A percentile compares a stretch with the other conserved stretches of the same genome.
These are phyloP conservation scores for Bufo bufo DNA, from an alignment of 2,113 vertebrate species.

Conservation along the genomic window DNA sequence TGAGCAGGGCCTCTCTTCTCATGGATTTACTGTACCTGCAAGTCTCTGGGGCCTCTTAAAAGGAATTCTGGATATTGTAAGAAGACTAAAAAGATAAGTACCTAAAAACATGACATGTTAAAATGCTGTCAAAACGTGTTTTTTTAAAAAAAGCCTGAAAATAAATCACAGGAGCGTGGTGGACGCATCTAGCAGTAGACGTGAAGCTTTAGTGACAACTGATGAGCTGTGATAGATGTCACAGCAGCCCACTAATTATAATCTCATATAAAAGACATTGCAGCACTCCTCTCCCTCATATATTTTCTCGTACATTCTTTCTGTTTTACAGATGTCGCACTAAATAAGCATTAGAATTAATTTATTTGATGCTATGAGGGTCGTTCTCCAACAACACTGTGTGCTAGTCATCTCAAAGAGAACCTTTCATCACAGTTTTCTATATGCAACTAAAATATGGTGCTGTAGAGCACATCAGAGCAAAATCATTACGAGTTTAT, in stretches of 20 bases:
- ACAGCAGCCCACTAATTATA: background rate
- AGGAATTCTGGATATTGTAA: too few species aligned
- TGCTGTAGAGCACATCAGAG: too few species aligned
- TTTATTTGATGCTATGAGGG: background rate
- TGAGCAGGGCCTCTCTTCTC: too few species aligned
- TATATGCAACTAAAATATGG: too few species aligned
- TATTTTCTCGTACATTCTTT: background rate
- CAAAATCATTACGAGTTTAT: too few species aligned
- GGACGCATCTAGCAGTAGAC: constrained; percentile 1
- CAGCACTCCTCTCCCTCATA: background rate
- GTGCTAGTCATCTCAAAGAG: too few species aligned
- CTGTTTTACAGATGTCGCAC: background rate
- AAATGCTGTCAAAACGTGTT: background rate
- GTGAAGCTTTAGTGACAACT: background rate
- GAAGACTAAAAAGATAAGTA: too few species aligned
- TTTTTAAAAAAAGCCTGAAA: background rate
- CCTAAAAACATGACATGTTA: background rate
- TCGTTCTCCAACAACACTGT: too few species aligned
- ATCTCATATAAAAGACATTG: background rate
- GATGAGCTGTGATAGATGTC: constrained; percentile 2
- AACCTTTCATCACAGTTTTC: too few species aligned
- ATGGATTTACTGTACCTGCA: too few species aligned
- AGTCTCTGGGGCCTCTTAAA: too few species aligned
- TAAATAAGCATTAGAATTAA: background rate
- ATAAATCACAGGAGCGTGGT: background rate